Conservation (phyloP, 1,140 invertebrate species). For the Stegodyphus mimosarum region DNA sequence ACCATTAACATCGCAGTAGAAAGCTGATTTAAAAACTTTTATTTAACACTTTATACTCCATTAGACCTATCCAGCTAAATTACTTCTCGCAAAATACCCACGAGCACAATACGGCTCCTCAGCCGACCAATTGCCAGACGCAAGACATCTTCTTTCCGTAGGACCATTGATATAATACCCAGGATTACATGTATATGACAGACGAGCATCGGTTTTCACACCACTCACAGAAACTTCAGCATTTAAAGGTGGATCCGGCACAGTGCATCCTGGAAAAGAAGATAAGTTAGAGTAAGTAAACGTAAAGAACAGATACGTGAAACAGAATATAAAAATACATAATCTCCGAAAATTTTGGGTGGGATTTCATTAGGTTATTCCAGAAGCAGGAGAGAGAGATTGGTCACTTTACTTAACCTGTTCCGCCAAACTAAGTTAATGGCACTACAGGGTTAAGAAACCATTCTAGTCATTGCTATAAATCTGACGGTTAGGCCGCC, state of each 20-base stretch:
- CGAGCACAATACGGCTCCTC: conserved; percentile 68
- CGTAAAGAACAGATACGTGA: no score
- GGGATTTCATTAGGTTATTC: no score
- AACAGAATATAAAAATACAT: no score
- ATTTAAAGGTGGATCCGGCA: conserved; percentile 68
- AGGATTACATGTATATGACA: conserved; percentile 67
- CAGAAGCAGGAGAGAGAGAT: no score
- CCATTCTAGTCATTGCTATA: no score
- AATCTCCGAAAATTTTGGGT: no score
- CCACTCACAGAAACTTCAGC: conserved; percentile 67
- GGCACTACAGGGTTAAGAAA: no score
- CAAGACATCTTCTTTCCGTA: conserved; percentile 64
- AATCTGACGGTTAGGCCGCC: no score
- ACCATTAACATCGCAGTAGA: no score
- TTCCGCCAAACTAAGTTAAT: no score
- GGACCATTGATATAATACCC: conserved; percentile 67
- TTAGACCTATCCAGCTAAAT: not conserved
- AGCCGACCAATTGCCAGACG: conserved; percentile 68
- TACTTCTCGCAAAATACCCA: conserved; percentile 67
- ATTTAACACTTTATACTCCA: not conserved
- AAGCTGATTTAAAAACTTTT: not conserved
- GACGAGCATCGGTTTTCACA: conserved; percentile 64
- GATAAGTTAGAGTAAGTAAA: not conserved
- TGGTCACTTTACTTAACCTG: no score
- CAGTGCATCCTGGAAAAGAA: conserved; percentile 68